phyloP scores from a whole-genome alignment of 2,888 invertebrate genomes.

The Ceraclea dissimilis region DNA sequence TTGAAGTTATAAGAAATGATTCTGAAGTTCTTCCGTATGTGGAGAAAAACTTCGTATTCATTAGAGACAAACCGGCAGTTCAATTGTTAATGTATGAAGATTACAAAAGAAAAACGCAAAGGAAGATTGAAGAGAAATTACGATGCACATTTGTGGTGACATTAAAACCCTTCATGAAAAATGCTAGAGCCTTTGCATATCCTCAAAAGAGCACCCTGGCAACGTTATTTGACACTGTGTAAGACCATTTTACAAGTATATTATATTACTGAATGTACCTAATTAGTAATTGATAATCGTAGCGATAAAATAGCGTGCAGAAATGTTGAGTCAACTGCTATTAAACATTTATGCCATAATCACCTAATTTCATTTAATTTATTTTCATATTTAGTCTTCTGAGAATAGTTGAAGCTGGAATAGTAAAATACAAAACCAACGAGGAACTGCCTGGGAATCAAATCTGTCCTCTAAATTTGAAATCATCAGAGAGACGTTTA shows the following conservation, averaged over 20 bases:
- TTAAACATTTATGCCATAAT: too few relatives aligned
- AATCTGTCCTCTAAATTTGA: slow-evolving; percentile 75
- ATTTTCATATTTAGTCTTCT: slow-evolving; percentile 55
- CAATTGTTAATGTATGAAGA: slow-evolving; percentile 63
- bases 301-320: too few relatives aligned
- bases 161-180: slow-evolving; percentile 56
- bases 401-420: slow-evolving; percentile 66
- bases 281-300: too few relatives aligned
- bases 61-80: slow-evolving; percentile 64
- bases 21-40: slow-evolving; percentile 39
- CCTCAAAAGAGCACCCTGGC: slow-evolving; percentile 53
- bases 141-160: slow-evolving; percentile 74
- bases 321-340: too few relatives aligned
- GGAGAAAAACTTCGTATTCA: slow-evolving; percentile 46
- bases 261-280: too few relatives aligned
- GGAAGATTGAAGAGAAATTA: slow-evolving; percentile 49
- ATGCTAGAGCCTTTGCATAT: slow-evolving; percentile 66
- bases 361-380: too few relatives aligned
- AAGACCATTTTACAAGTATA: slow-evolving; percentile 32
- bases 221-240: slow-evolving; percentile 62
- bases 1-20: slow-evolving; percentile 33
- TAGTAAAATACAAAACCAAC: slow-evolving; percentile 58
- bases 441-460: slow-evolving; percentile 62
- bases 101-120: slow-evolving; percentile 54
- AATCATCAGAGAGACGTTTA: slow-evolving; percentile 70